Conservation (phyloP, 2,113 vertebrate species). For the Planiliza haematocheilus region DNA sequence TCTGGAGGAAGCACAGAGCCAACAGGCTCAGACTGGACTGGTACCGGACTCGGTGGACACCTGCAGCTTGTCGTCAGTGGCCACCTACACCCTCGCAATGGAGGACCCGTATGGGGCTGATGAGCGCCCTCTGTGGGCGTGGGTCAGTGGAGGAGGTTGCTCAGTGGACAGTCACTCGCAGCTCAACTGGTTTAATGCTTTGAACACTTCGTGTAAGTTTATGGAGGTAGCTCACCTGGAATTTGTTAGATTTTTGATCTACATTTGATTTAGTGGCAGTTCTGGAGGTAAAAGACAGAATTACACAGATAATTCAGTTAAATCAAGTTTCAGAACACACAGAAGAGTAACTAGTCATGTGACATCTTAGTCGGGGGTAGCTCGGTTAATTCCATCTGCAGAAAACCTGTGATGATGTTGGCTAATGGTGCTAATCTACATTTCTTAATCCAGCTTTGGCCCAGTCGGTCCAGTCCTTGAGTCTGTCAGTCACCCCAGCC, state of each 20-base stretch:
- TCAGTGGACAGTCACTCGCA: slow-evolving; percentile 86
- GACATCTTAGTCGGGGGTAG: background rate
- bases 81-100: slow-evolving; percentile 81
- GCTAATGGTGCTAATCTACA: too few species aligned
- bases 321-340: too few species aligned
- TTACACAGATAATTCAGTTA: too few species aligned
- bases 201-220: slow-evolving; percentile 83
- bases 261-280: too few species aligned
- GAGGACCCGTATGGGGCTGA: slow-evolving; percentile 87
- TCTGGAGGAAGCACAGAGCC: slow-evolving; percentile 87
- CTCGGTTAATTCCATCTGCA: background rate
- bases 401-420: background rate
- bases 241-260: background rate
- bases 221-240: background rate
- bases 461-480: slow-evolving; percentile 87
- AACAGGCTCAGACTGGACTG: slow-evolving; percentile 55
- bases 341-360: background rate
- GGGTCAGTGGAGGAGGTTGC: slow-evolving; percentile 93
- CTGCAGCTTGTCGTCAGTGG: slow-evolving; percentile 86
- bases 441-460: slow-evolving; percentile 80
- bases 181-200: slow-evolving; percentile 88
- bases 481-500: slow-evolving; percentile 88
- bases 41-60: slow-evolving; percentile 78
- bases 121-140: slow-evolving; percentile 91
- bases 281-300: background rate